Conservation (phyloP, 2,888 invertebrate genomes). For the Parnassius smintheus region DNA sequence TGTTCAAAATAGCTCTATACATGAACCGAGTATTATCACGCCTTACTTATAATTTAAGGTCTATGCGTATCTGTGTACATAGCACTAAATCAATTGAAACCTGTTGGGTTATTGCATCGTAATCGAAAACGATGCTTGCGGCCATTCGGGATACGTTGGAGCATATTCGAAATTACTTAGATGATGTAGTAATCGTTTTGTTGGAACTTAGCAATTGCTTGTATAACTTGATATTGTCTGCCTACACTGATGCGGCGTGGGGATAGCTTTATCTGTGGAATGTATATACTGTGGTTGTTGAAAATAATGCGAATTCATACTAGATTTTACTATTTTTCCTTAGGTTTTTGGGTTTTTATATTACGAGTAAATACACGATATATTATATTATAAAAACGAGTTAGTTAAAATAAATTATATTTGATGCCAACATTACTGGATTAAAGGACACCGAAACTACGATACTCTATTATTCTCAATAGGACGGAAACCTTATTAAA, state of each 20-base stretch:
- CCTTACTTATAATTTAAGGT: conserved; percentile 21
- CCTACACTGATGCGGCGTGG: neutral
- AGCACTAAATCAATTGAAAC: conserved; percentile 45
- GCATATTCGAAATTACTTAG: conserved; percentile 31
- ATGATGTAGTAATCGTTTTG: conserved; percentile 30
- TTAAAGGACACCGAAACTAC: no score
- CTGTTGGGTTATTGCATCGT: conserved; percentile 37
- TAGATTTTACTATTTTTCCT: no score
- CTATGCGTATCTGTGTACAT: conserved; percentile 33
- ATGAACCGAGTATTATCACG: conserved; percentile 35
- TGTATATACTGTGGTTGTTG: neutral
- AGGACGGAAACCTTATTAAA: no score
- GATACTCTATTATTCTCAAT: no score
- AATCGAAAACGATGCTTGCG: conserved; percentile 37
- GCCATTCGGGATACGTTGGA: conserved; percentile 32
- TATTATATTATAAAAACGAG: no score
- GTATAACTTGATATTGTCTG: conserved; percentile 31
- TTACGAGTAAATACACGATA: no score
- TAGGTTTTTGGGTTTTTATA: no score
- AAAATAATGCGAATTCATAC: neutral
- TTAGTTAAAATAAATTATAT: no score
- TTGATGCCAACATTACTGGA: no score
- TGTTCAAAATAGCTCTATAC: conserved; percentile 26
- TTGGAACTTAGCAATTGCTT: conserved; percentile 33
- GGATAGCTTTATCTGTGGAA: conserved; percentile 21